Evolutionary conservation across 2,797 vertebrate genomes (phyloP).

Genomic region (Thripadectes ignobilis): DNA sequence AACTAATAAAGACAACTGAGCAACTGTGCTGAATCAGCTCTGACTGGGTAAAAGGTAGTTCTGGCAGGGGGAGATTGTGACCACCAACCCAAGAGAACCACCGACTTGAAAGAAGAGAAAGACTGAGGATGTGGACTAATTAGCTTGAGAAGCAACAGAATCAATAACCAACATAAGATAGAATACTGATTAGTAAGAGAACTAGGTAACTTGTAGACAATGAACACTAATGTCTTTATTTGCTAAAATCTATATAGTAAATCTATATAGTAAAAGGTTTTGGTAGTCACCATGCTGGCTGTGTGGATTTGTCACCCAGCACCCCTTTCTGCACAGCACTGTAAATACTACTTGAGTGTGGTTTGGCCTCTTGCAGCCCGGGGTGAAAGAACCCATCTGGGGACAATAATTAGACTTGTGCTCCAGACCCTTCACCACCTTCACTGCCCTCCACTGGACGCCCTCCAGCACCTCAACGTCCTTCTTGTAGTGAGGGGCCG

Average conservation of each 20-base stretch:
- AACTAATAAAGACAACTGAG: background rate
- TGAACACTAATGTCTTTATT: background rate
- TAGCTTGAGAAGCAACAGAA: background rate
- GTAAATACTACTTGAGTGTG: background rate
- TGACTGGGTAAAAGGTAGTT: background rate
- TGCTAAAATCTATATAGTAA: background rate
- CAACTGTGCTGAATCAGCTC: background rate
- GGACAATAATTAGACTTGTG: background rate
- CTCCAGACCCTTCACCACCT: background rate
- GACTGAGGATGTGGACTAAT: background rate
- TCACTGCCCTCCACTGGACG: background rate
- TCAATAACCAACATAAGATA: background rate
- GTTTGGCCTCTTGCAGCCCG: background rate
- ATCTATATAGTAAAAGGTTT: background rate
- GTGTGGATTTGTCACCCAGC: background rate
- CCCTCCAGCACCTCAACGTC: background rate
- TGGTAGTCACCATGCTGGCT: background rate
- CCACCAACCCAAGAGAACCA: background rate
- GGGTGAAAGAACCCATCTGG: background rate
- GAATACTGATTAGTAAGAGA: background rate
- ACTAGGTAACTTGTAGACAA: background rate
- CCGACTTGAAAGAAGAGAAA: background rate
- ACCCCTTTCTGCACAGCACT: background rate
- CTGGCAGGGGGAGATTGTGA: background rate
- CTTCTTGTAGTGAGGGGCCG: background rate